phyloP scores from a whole-genome alignment of 1,140 invertebrate species.

The Galleria mellonella region DNA sequence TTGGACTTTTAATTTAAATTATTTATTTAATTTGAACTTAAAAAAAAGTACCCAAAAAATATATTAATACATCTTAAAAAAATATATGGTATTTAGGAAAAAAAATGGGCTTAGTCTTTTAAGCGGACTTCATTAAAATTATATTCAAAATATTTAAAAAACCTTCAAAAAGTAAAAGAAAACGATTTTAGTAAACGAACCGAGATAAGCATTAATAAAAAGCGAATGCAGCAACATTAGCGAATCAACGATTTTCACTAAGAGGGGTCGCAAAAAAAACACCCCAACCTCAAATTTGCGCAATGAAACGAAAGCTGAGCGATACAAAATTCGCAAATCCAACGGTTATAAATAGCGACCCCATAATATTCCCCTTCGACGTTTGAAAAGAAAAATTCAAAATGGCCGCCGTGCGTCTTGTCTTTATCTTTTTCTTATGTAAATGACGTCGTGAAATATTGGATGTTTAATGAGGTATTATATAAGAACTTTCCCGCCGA shows the following conservation, averaged over 20 bases:
- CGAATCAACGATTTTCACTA: constrained; percentile 13
- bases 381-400: constrained; percentile 30
- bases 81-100: too few relatives aligned
- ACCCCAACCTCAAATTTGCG: constrained; percentile 23
- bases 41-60: too few relatives aligned
- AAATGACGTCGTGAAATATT: constrained; percentile 26
- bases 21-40: too few relatives aligned
- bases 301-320: constrained; percentile 37
- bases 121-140: too few relatives aligned
- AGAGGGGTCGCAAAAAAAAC: constrained; percentile 18
- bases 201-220: constrained; percentile 12
- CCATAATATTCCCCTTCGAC: constrained; percentile 31
- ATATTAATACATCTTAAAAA: too few relatives aligned
- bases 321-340: constrained; percentile 21
- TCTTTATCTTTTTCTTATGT: constrained; percentile 43
- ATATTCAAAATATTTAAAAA: too few relatives aligned
- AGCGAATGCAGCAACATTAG: constrained; percentile 19
- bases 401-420: constrained; percentile 30
- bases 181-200: background rate
- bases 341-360: constrained; percentile 5
- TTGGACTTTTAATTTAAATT: too few relatives aligned
- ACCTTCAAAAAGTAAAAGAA: too few relatives aligned
- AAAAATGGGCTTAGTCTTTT: too few relatives aligned
- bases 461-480: constrained; percentile 26
- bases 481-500: constrained; percentile 27